Conservation (phyloP, 2,888 invertebrate species). For the Metallyticus violacea region DNA sequence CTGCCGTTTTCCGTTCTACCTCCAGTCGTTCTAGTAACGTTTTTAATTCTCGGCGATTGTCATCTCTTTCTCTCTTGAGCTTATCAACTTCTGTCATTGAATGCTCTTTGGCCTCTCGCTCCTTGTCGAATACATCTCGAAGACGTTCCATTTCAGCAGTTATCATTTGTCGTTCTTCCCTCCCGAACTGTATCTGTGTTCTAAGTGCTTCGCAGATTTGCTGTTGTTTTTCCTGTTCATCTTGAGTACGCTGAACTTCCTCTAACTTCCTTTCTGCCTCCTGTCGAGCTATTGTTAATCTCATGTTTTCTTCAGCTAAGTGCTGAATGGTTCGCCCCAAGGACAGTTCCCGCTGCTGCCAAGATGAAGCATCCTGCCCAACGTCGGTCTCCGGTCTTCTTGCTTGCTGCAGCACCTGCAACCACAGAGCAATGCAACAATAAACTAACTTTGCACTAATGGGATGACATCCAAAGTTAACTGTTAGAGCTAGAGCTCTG, state of each 20-base stretch:
- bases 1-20: neutral
- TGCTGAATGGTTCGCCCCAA: conserved; percentile 29
- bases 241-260: neutral
- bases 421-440: neutral
- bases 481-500: too few species aligned
- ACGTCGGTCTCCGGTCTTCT: neutral
- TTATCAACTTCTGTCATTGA: neutral
- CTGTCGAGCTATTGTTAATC: neutral
- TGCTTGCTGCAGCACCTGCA: neutral
- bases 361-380: neutral
- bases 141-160: conserved; percentile 2
- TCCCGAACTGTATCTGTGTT: neutral
- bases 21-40: neutral
- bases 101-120: conserved; percentile 9
- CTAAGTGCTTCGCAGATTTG: neutral
- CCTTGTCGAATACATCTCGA: neutral
- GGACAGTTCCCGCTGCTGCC: conserved; percentile 10
- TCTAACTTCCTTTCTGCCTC: neutral
- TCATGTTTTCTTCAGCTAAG: conserved; percentile 30
- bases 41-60: neutral
- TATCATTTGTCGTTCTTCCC: neutral
- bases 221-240: neutral
- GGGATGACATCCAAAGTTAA: too few species aligned
- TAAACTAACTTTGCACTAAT: neutral
- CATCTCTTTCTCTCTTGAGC: neutral